Evolutionary conservation across 2,797 vertebrate species (phyloP).

Genomic region (Tadarida brasiliensis): DNA sequence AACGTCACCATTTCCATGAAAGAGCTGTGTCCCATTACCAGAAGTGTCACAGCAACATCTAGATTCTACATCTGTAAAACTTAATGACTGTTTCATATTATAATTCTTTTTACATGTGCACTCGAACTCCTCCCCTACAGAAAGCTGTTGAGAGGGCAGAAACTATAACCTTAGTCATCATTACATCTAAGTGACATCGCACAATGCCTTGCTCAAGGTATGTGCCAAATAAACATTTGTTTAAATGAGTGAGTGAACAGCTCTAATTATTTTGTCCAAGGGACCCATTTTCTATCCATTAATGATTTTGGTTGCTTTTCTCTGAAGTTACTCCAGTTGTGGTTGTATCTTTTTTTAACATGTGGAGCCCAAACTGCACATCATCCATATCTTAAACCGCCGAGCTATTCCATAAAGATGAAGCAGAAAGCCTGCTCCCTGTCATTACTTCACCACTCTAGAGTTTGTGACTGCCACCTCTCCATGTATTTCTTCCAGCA

Average conservation of each 20-base stretch:
- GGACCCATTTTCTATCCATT: conserved; percentile 25
- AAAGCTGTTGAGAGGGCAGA: not conserved
- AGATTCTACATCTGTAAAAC: not conserved
- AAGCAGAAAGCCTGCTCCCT: conserved; percentile 63
- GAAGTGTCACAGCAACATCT: not conserved
- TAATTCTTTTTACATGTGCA: not conserved
- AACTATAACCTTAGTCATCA: not conserved
- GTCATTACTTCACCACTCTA: conserved; percentile 74
- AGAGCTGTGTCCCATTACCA: not conserved
- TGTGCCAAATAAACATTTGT: not conserved
- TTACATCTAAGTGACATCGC: not conserved
- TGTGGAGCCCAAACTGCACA: conserved; percentile 69
- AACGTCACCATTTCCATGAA: not conserved
- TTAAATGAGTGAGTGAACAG: not conserved
- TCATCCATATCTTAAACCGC: conserved; percentile 63
- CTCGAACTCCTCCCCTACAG: not conserved
- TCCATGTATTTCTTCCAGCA: conserved; percentile 30
- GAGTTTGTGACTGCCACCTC: conserved; percentile 57
- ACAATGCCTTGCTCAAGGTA: not conserved
- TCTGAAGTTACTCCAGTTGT: conserved; percentile 33
- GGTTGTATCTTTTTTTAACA: conserved; percentile 63
- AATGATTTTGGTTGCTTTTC: conserved; percentile 61
- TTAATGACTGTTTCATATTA: not conserved
- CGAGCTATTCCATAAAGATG: conserved; percentile 59
- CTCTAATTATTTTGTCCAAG: conserved; percentile 33